These are phyloP conservation scores for Orycteropus afer DNA, from an alignment of 2,113 vertebrate species.

Conservation along the genomic window DNA sequence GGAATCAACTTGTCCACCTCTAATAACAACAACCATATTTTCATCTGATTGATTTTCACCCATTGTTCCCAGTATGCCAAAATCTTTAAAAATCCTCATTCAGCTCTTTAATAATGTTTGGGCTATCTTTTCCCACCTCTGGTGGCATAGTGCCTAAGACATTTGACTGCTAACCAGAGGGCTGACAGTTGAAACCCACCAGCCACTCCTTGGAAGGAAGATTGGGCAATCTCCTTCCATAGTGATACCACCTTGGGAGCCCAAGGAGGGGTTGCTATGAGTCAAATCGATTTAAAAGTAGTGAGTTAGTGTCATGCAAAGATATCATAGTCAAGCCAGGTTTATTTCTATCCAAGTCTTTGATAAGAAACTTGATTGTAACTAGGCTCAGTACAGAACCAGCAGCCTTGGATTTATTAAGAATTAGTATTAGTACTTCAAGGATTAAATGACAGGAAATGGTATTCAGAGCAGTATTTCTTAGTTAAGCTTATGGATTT, in stretches of 20 bases:
- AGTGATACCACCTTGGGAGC: too few species aligned
- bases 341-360: too few species aligned
- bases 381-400: rapidly evolving
- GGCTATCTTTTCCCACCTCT: neutral
- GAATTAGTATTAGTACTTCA: neutral
- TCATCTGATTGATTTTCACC: neutral
- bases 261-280: too few species aligned
- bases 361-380: neutral
- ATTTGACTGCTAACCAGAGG: too few species aligned
- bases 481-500: neutral
- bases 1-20: too few species aligned
- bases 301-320: too few species aligned
- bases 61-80: neutral
- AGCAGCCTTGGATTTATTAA: neutral
- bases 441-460: neutral
- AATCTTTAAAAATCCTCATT: neutral
- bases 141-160: too few species aligned
- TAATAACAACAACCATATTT: neutral
- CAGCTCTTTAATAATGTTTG: neutral
- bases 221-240: too few species aligned
- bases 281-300: too few species aligned
- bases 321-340: too few species aligned
- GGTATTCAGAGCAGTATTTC: neutral
- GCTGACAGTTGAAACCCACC: too few species aligned
- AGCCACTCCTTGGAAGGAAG: too few species aligned